Evolutionary conservation across 2,888 invertebrate species (phyloP).

Genomic region (Sinopyrophorus schimmeli): DNA sequence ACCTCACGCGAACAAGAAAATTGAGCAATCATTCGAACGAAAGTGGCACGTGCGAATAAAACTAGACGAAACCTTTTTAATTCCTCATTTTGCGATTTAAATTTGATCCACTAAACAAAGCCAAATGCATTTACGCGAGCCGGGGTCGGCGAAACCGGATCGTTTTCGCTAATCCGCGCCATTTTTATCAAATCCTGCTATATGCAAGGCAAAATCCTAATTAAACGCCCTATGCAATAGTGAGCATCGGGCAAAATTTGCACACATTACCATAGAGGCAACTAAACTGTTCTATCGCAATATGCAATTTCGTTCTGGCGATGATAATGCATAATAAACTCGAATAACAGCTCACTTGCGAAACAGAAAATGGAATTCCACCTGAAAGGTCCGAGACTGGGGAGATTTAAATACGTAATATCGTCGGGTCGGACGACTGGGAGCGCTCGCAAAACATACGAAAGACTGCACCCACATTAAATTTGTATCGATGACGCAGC

Average conservation of each 20-base stretch:
- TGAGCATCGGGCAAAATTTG: slow-evolving; percentile 29
- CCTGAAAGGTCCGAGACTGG: slow-evolving; percentile 14
- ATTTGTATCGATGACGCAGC: slow-evolving; percentile 11
- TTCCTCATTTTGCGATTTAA: slow-evolving; percentile 14
- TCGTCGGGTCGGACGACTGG: slow-evolving; percentile 7
- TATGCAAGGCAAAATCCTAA: slow-evolving; percentile 27
- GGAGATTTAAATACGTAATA: slow-evolving; percentile 23
- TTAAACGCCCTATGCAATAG: slow-evolving; percentile 28
- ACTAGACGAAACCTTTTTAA: no score
- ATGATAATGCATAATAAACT: slow-evolving; percentile 29
- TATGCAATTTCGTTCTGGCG: slow-evolving; percentile 31
- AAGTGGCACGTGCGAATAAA: no score
- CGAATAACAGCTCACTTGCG: slow-evolving; percentile 14
- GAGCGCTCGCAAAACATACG: slow-evolving; percentile 9
- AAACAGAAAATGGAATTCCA: slow-evolving; percentile 25
- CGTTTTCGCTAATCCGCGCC: slow-evolving; percentile 18
- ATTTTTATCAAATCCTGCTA: slow-evolving; percentile 22
- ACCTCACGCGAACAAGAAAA: no score
- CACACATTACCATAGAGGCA: slow-evolving; percentile 31
- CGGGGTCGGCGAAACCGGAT: neutral
- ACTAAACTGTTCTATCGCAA: slow-evolving; percentile 26
- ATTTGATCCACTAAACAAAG: slow-evolving; percentile 12
- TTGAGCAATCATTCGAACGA: no score
- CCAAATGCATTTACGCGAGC: no score
- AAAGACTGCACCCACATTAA: slow-evolving; percentile 11